Base-by-base conservation (phyloP, 2,797 vertebrate species). In the Leptoclinus maculatus region DNA sequence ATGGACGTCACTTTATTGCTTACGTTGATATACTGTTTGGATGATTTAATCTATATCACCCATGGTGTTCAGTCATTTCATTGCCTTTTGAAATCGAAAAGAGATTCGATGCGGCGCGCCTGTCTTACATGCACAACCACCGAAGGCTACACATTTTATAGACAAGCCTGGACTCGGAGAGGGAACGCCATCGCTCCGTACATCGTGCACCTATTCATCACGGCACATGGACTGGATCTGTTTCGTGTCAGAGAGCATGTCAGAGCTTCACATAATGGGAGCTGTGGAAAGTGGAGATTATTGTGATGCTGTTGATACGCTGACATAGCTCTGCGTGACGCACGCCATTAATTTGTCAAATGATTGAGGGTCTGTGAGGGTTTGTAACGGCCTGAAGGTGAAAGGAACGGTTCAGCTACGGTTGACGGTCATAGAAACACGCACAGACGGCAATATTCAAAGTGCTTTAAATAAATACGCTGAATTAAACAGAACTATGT, bases 151-250 rank as follows among this genome's bases (percentile, higher is more conserved):
- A 5, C 75, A 90, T 90, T 86, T 87, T 74, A 85, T 34, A 82
- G 90, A 87, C 91, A 93, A 89, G 91, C 88, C 91, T 66, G 27
- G n/a, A 92, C 92, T 74, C 16, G 85, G 67, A 83, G 74, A 80
- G 81, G 81, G 75, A 90, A 87, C 79, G 81, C 69, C 0, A 3
- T 9, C 38, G 69, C 77, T 78, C 66, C 63, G 64, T 51, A 27
- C 21, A 67, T 75, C 69, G 62, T 39, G 64, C 67, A 3, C 34
- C 78, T 66, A 74, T 72, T 82, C 73, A 87, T 74, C 59, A 45
- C 34, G 5, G 14, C 67, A 49, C 71, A 59, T 66, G 70, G 62
- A 19, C 78, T 81, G 78, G 49, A 79, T 82, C 69, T 25, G 60
- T 64, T 79, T 78, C 67, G 64, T 53, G 59, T 53, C 2, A 3